phyloP scores from a whole-genome alignment of 1,140 invertebrate genomes.

The Cryptotermes secundus region DNA sequence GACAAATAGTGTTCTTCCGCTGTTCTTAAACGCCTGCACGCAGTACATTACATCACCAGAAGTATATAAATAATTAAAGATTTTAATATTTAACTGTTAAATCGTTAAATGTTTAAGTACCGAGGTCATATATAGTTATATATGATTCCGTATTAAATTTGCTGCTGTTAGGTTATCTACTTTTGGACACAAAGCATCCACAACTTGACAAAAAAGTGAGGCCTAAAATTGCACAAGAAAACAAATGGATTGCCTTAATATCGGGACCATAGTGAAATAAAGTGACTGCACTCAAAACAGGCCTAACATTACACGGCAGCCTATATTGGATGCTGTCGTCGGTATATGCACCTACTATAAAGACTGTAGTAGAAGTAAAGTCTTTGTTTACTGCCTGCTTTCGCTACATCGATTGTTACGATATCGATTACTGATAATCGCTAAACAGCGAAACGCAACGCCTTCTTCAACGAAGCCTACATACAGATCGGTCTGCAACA shows the following conservation, averaged over 20 bases:
- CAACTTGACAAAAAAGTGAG: neutral
- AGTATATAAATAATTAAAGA: neutral
- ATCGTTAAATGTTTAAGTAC: neutral
- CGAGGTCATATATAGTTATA: neutral
- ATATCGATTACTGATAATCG: neutral
- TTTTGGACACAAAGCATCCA: no score
- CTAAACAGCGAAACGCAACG: no score
- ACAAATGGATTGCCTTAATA: neutral
- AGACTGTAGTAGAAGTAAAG: neutral
- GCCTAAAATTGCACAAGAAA: neutral
- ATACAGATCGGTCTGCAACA: neutral
- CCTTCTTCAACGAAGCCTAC: neutral
- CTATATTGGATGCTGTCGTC: neutral
- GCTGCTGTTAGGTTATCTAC: neutral
- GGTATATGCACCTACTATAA: neutral
- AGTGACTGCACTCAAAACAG: neutral
- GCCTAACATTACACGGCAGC: neutral
- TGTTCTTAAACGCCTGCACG: no score
- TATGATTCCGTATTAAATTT: neutral
- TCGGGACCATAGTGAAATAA: neutral
- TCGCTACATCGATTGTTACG: no score
- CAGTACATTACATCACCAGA: no score
- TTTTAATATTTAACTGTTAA: neutral
- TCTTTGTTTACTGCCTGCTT: neutral
- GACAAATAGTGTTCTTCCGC: no score